These are phyloP conservation scores for Petromus typicus DNA, from an alignment of 2,113 vertebrate species.

Conservation along the genomic window DNA sequence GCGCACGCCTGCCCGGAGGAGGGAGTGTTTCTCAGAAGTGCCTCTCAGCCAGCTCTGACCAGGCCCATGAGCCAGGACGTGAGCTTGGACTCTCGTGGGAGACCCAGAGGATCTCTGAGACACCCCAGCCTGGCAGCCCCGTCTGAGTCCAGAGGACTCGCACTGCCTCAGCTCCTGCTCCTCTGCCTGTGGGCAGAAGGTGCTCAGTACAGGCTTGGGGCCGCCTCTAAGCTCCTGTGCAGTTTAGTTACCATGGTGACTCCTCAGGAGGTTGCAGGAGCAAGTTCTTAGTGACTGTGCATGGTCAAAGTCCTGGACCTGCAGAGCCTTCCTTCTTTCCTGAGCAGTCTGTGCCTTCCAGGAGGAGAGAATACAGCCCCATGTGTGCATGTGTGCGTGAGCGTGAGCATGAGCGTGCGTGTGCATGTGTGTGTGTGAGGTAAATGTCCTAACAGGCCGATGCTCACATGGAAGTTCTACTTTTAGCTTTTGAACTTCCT, in stretches of 20 bases:
- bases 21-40: neutral
- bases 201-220: neutral
- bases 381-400: neutral
- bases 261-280: neutral
- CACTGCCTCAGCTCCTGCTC: neutral
- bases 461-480: neutral
- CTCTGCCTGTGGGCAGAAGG: neutral
- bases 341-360: neutral
- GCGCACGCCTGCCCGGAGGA: neutral
- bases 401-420: neutral
- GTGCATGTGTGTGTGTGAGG: neutral
- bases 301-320: neutral
- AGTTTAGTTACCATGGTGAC: neutral
- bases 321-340: neutral
- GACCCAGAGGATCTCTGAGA: neutral
- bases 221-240: too few relatives aligned
- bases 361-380: neutral
- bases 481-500: constrained; percentile 1
- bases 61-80: too few relatives aligned
- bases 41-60: neutral
- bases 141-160: neutral
- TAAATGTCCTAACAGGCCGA: neutral
- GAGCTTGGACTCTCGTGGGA: neutral
- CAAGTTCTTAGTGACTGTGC: neutral
- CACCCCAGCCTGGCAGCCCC: neutral